These are phyloP conservation scores for Coptodon bakossiorum DNA, from an alignment of 2,113 vertebrate species.

Conservation along the genomic window DNA sequence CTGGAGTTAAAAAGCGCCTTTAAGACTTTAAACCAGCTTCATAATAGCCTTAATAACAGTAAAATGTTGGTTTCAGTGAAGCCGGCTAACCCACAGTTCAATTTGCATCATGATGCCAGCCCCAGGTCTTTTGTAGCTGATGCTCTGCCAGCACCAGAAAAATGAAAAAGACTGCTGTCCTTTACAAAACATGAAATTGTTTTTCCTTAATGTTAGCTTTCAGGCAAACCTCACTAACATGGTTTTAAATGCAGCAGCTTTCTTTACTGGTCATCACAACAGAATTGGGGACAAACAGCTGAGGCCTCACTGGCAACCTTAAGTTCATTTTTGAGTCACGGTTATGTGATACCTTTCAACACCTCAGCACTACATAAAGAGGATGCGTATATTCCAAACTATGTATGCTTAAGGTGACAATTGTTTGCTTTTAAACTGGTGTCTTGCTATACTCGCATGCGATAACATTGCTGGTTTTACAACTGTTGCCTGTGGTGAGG, in stretches of 20 bases:
- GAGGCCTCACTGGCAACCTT: neutral
- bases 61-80: neutral
- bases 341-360: neutral
- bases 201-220: neutral
- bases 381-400: neutral
- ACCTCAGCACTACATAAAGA: neutral
- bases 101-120: neutral
- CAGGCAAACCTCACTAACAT: neutral
- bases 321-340: neutral
- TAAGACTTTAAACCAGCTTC: neutral
- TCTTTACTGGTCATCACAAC: neutral
- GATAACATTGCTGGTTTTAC: neutral
- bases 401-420: neutral
- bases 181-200: neutral
- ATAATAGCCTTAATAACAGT: neutral
- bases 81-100: neutral
- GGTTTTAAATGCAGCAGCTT: neutral
- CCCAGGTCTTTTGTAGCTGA: neutral
- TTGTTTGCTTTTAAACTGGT: neutral
- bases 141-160: neutral
- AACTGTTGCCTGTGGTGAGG: neutral
- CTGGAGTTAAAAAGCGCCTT: neutral
- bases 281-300: neutral
- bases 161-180: neutral
- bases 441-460: neutral